phyloP scores from a whole-genome alignment of 2,797 vertebrate species.

The Diplodus puntazzo region DNA sequence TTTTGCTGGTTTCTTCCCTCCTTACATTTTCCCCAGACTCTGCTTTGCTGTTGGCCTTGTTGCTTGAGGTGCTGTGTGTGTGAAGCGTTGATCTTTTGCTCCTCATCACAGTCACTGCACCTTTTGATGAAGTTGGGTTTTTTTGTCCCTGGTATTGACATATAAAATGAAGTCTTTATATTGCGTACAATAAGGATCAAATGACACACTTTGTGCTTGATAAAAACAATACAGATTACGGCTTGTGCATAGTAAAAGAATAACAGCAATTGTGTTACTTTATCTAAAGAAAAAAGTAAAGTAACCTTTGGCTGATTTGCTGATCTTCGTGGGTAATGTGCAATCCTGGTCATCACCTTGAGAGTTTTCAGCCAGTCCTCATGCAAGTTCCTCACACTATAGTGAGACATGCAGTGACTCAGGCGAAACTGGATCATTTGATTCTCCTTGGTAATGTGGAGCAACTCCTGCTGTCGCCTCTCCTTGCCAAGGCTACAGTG shows the following conservation, averaged over 20 bases:
- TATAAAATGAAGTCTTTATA: not conserved
- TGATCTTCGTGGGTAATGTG: constrained; percentile 68
- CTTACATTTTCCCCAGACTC: not conserved
- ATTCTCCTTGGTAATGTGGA: constrained; percentile 82
- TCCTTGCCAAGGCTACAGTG: constrained; percentile 75
- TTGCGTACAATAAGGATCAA: not conserved
- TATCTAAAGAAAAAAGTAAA: not conserved
- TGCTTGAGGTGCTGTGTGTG: not conserved
- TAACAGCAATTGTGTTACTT: not conserved
- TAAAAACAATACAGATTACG: no score
- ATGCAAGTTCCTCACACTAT: constrained; percentile 75
- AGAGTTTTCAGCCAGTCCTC: constrained; percentile 82
- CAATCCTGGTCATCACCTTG: constrained; percentile 72
- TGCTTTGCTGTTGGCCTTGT: not conserved
- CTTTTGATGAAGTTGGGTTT: not conserved
- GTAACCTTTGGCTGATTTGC: constrained; percentile 49
- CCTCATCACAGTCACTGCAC: constrained; percentile 1
- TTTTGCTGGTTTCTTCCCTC: not conserved
- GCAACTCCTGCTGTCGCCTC: constrained; percentile 77
- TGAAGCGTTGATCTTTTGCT: constrained; percentile 14
- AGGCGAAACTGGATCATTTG: constrained; percentile 73
- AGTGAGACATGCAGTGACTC: constrained; percentile 73
- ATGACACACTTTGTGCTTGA: not conserved
- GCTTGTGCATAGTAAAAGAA: not conserved
- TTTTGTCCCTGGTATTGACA: constrained; percentile 37